Evolutionary conservation across 2,888 invertebrate species (phyloP), one percentile per base, ranked within the genome.

Genomic region (Pyrrhia umbra): DNA sequence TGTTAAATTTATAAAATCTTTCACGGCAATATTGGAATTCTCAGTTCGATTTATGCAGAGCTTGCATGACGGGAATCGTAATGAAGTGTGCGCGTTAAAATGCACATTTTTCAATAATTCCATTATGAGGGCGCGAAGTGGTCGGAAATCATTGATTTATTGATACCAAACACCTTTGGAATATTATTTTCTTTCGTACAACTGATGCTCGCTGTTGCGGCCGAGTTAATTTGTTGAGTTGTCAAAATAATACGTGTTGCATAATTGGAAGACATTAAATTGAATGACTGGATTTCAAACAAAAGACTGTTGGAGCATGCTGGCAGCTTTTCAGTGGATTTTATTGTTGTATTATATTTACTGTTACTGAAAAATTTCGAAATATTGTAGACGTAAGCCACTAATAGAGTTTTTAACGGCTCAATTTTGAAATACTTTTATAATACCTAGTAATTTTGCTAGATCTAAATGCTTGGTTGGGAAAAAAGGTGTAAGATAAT

Each of bases 21-120:
- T 78, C 81, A 79, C 76, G 73, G 75, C 68, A 78, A 79, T 82
- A 86, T 85, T 79, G 83, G 81, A 84, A 83, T 83, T 81, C 69
- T 80, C 69, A 72, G 76, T 68, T 69, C 75, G 61, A 79, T 78
- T 79, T 80, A 80, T 75, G 75, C 79, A 68, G 64, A 57, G 56
- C 75, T 70, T 77, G 81, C 85, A 81, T 80, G 86, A 69, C 69
- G 62, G 62, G 86, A 86, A 87, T 86, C 63, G 69, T 80, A 86
- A 87, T 86, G 83, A 84, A 81, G 75, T 79, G 74, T 75, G 67
- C 74, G 77, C 77, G 80, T 84, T 82, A 81, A 84, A 85, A 83
- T 84, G 83, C 82, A 83, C 77, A 82, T 83, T 84, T 84, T 85
- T 74, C 77, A 78, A 80, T 85, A 85, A 85, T 80, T 81, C 70